Conservation (phyloP, 1,140 invertebrate genomes). For the Lepeophtheirus salmonis region DNA sequence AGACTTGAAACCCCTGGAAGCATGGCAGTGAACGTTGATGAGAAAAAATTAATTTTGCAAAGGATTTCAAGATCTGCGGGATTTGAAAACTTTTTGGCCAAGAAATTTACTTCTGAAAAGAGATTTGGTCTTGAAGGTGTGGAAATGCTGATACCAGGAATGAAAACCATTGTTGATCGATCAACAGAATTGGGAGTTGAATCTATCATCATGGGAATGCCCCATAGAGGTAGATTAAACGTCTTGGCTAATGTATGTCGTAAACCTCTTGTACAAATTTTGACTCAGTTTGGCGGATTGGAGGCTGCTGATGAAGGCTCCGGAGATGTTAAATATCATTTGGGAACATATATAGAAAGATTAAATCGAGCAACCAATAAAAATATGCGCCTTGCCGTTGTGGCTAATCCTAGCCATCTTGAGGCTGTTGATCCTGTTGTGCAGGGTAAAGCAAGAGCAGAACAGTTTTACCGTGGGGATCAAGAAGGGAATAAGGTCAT, state of each 20-base stretch:
- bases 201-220: slow-evolving; percentile 98
- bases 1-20: slow-evolving; percentile 87
- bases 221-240: slow-evolving; percentile 91
- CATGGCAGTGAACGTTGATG: slow-evolving; percentile 64
- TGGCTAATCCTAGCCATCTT: slow-evolving; percentile 94
- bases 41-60: slow-evolving; percentile 81
- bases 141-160: slow-evolving; percentile 93
- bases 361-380: slow-evolving; percentile 94
- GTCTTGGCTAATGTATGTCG: slow-evolving; percentile 95
- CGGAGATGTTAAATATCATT: slow-evolving; percentile 98
- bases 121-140: slow-evolving; percentile 96
- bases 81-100: slow-evolving; percentile 90
- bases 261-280: slow-evolving; percentile 91
- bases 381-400: slow-evolving; percentile 89
- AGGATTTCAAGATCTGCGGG: slow-evolving; percentile 32
- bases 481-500: slow-evolving; percentile 91
- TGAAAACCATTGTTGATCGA: slow-evolving; percentile 94
- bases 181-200: slow-evolving; percentile 89
- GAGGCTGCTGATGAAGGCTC: slow-evolving; percentile 47
- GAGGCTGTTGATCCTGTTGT: slow-evolving; percentile 95
- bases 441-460: slow-evolving; percentile 84
- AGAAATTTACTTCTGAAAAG: slow-evolving; percentile 97
- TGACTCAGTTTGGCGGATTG: slow-evolving; percentile 83
- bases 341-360: slow-evolving; percentile 94
- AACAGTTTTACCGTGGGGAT: slow-evolving; percentile 95